These are phyloP conservation scores for Corythornis vintsioides DNA, from an alignment of 2,113 vertebrate genomes.

Conservation along the genomic window DNA sequence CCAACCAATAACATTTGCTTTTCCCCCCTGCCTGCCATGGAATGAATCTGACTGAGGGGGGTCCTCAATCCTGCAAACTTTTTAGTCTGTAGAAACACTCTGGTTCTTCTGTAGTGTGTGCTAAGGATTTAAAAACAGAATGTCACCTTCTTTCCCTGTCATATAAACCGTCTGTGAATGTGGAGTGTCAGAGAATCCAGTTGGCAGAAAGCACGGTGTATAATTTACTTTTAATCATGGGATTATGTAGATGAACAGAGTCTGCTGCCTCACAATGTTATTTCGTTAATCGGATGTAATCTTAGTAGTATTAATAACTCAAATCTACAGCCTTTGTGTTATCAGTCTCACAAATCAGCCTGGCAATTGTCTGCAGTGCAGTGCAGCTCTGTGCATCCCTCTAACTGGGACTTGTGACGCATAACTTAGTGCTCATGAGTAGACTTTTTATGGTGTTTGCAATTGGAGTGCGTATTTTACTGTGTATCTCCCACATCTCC, in stretches of 20 bases:
- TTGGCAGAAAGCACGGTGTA: neutral
- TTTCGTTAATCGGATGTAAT: conserved; percentile 50
- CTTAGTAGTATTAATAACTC: neutral
- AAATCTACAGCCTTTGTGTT: neutral
- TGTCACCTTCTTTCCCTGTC: neutral
- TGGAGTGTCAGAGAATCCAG: neutral
- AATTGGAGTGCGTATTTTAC: neutral
- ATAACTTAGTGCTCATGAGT: neutral
- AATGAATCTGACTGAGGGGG: neutral
- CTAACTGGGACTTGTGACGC: neutral
- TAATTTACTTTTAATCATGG: conserved; percentile 36
- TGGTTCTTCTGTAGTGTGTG: neutral
- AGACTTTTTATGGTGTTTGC: neutral
- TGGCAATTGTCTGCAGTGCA: neutral
- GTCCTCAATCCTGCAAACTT: neutral
- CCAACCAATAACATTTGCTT: neutral
- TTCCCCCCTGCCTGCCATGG: neutral
- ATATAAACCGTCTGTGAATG: accelerated
- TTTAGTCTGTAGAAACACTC: neutral
- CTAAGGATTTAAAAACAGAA: neutral
- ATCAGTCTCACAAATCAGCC: neutral
- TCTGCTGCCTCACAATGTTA: neutral
- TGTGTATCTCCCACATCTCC: neutral
- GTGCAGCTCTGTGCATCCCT: neutral
- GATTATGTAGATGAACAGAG: conserved; percentile 34